phyloP scores from a whole-genome alignment of 30 jellyfish, hydroid and myxozoan genomes.

The Aurelia coerulea region DNA sequence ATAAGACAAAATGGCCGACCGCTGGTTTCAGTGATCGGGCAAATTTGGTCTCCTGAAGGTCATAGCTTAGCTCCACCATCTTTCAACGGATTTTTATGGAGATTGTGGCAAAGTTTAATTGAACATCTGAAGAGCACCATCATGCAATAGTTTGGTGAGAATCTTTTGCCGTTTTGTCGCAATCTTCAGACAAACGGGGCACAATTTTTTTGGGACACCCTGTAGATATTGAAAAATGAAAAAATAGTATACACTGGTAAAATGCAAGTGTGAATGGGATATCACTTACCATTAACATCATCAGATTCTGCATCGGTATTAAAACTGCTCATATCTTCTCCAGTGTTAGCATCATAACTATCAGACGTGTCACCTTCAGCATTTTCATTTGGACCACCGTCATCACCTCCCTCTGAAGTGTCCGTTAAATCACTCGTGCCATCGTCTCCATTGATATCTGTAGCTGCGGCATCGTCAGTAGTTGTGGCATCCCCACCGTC shows the following conservation, averaged over 20 bases:
- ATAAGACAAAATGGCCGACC: no score
- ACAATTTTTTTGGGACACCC: no score
- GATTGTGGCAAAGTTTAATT: no score
- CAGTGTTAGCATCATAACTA: conserved; percentile 10
- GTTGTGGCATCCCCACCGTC: not conserved
- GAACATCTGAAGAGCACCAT: no score
- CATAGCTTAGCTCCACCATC: no score
- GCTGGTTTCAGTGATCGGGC: no score
- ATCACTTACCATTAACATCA: conserved; percentile 30
- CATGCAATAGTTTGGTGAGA: no score
- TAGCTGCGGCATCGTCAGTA: not conserved
- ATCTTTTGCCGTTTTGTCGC: no score
- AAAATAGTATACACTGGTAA: not conserved
- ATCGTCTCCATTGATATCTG: conserved; percentile 12
- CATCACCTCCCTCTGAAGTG: conserved; percentile 24
- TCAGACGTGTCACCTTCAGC: conserved; percentile 19
- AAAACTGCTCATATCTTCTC: conserved; percentile 7
- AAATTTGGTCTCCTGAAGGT: no score
- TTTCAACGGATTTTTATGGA: no score
- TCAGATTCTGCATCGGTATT: conserved; percentile 17
- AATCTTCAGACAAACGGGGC: no score
- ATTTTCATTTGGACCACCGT: conserved; percentile 17
- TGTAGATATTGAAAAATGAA: no score
- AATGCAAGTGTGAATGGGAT: not conserved
- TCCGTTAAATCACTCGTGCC: not conserved